Percentiles rank a stretch among this genome's conserved stretches.
phyloP scores from a whole-genome alignment of 2,113 vertebrate genomes.

The Phocoena sinus region DNA sequence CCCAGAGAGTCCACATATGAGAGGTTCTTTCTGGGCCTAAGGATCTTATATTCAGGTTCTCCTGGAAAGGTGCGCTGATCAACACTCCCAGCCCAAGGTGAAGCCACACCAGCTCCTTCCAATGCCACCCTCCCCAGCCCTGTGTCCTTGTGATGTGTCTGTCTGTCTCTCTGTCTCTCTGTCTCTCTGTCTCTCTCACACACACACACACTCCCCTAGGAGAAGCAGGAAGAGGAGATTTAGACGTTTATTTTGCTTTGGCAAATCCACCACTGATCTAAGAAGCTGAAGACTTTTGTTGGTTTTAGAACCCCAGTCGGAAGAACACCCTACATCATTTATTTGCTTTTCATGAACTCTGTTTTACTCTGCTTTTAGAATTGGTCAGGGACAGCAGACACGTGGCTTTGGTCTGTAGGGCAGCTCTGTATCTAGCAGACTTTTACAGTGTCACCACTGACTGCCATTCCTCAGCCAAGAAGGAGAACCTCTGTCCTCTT shows the following conservation, averaged over 20 bases:
- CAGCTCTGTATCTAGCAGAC: not conserved
- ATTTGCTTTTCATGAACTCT: not conserved
- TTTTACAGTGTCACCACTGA: fast-evolving
- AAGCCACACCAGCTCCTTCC: not conserved
- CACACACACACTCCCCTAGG: too few relatives aligned
- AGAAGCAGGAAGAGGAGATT: not conserved
- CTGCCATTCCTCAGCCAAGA: not conserved
- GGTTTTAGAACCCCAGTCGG: not conserved
- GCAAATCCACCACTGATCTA: not conserved
- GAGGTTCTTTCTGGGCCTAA: not conserved
- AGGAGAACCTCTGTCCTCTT: not conserved
- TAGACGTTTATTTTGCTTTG: not conserved
- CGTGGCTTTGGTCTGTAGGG: not conserved
- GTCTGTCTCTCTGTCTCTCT: not conserved
- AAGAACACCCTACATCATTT: not conserved
- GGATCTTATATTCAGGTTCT: not conserved
- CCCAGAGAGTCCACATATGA: not conserved
- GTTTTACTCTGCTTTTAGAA: not conserved
- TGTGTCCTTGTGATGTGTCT: not conserved
- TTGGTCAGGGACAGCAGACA: not conserved
- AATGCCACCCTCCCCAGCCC: fast-evolving
- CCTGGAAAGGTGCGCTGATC: not conserved
- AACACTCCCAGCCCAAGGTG: not conserved
- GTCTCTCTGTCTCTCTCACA: not conserved
- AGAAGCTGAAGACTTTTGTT: not conserved